Conservation (phyloP, 2,113 vertebrate genomes). For the Boulengeromyrus knoepffleri region DNA sequence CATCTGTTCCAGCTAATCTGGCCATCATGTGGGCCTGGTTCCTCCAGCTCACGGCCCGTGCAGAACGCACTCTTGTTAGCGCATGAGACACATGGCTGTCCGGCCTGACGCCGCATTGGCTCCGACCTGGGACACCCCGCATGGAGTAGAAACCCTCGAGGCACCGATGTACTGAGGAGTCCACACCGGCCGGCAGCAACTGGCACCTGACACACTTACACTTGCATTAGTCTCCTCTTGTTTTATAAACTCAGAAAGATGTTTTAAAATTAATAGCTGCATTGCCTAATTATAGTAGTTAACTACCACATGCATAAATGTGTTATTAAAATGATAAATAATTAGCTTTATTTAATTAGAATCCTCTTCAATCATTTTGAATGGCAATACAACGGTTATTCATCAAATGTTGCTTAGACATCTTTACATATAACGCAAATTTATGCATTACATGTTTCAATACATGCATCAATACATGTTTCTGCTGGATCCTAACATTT, state of each 20-base stretch:
- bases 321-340: neutral
- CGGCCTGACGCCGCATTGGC: conserved; percentile 56
- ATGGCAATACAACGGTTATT: neutral
- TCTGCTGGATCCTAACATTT: neutral
- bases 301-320: neutral
- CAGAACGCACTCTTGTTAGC: conserved; percentile 70
- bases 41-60: conserved; percentile 63
- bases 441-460: too few species aligned
- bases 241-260: neutral
- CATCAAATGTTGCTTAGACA: neutral
- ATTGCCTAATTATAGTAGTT: neutral
- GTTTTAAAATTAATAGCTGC: neutral
- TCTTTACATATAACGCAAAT: neutral
- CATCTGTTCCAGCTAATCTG: conserved; percentile 89
- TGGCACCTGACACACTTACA: neutral
- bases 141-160: too few species aligned
- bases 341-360: neutral
- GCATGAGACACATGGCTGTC: conserved; percentile 69
- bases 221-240: neutral
- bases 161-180: neutral
- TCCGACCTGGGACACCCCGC: conserved; percentile 8
- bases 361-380: neutral
- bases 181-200: too few species aligned
- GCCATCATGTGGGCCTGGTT: conserved; percentile 73
- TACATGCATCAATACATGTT: neutral